A percentile compares a stretch with the other conserved stretches of the same genome.
Conservation (phyloP, 2,888 invertebrate genomes). For the Parochlus steinenii region DNA sequence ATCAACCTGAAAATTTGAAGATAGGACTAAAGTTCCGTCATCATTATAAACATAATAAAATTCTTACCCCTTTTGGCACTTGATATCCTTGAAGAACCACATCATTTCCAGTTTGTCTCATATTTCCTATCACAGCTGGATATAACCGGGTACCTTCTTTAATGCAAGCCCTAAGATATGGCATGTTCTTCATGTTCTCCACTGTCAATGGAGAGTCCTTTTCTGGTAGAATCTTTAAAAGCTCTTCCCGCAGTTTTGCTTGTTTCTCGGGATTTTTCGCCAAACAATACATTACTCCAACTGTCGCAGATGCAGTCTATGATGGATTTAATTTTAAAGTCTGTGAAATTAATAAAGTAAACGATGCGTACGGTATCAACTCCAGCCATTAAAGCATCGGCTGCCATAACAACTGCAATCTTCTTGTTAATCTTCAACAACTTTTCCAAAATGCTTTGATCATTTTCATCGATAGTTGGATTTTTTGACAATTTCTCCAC, state of each 20-base stretch:
- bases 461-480: constrained; percentile 16
- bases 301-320: constrained; percentile 39
- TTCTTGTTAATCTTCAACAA: constrained; percentile 32
- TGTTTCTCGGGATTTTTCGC: constrained; percentile 47
- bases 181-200: constrained; percentile 30
- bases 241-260: constrained; percentile 39
- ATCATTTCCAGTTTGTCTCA: constrained; percentile 36
- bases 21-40: constrained; percentile 13
- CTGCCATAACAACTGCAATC: constrained; percentile 35
- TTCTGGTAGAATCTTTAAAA: constrained; percentile 29
- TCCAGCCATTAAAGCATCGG: constrained; percentile 40
- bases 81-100: constrained; percentile 42
- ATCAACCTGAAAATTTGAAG: constrained; percentile 41
- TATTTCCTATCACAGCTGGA: constrained; percentile 40
- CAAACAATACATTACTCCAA: constrained; percentile 40
- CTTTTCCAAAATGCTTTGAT: constrained; percentile 34
- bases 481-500: constrained; percentile 18
- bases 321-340: no score
- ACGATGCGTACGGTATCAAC: constrained; percentile 42
- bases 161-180: constrained; percentile 51
- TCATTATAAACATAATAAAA: no score
- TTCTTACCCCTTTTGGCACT: constrained; percentile 40
- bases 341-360: no score
- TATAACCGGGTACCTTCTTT: constrained; percentile 51
- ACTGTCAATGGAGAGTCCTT: constrained; percentile 28